These are phyloP conservation scores for Coptodon bakossiorum DNA, from an alignment of 2,113 vertebrate species.

Conservation along the genomic window DNA sequence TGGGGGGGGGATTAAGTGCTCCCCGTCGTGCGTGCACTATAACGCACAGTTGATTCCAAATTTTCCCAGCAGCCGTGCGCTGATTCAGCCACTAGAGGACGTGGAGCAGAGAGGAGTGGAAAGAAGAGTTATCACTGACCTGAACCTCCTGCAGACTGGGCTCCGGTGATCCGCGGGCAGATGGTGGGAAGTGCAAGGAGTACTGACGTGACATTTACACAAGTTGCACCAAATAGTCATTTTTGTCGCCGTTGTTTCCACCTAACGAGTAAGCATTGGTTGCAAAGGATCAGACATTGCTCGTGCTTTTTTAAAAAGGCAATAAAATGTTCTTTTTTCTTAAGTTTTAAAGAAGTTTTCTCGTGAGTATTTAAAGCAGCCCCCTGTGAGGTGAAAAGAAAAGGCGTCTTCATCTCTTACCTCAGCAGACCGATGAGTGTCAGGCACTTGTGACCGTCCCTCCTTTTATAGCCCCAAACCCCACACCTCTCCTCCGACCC, in stretches of 20 bases:
- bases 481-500: conserved; percentile 42
- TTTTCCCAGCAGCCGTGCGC: neutral
- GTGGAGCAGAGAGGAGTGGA: neutral
- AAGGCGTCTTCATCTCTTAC: neutral
- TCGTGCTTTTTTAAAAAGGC: neutral
- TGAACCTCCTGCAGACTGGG: conserved; percentile 55
- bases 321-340: neutral
- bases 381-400: neutral
- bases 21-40: neutral
- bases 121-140: conserved; percentile 51
- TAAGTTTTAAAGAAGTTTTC: neutral
- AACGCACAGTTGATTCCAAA: neutral
- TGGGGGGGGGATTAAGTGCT: neutral
- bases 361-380: neutral
- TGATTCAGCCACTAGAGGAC: conserved; percentile 13
- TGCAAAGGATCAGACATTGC: neutral
- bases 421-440: conserved; percentile 32
- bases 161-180: neutral
- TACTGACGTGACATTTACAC: conserved; percentile 58
- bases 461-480: conserved; percentile 72
- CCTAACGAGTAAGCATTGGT: neutral
- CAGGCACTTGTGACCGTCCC: neutral
- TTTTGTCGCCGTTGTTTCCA: conserved; percentile 13
- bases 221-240: conserved; percentile 73
- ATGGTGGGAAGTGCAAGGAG: conserved; percentile 26